Conservation (phyloP, 2,113 vertebrate genomes). For the Oncorhynchus keta region DNA sequence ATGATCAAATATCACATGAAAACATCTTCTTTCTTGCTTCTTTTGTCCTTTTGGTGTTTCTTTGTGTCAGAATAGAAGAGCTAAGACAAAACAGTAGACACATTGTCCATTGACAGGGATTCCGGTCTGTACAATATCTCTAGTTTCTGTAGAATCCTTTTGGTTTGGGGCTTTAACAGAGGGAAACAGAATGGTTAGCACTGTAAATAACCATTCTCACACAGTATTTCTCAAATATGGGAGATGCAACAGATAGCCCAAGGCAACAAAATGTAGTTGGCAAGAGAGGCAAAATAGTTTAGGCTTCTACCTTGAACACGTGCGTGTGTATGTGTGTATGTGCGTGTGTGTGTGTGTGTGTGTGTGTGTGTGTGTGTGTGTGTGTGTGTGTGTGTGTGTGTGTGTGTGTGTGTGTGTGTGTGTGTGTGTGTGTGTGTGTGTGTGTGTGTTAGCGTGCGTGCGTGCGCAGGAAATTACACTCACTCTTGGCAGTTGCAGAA, state of each 20-base stretch:
- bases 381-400: not conserved
- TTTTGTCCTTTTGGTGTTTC: not conserved
- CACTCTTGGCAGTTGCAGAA: conserved; percentile 72
- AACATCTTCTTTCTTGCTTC: not conserved
- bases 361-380: not conserved
- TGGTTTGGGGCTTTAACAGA: conserved; percentile 67
- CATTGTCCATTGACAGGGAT: not conserved
- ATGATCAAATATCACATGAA: not conserved
- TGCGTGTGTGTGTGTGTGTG: not conserved
- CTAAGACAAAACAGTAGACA: not conserved
- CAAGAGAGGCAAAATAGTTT: too few relatives aligned
- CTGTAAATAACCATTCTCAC: not conserved
- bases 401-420: conserved; percentile 5
- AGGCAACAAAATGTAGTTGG: not conserved
- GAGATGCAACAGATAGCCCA: not conserved
- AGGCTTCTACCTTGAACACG: too few relatives aligned
- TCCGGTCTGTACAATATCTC: not conserved
- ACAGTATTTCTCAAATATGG: too few relatives aligned
- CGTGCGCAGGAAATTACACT: conserved; percentile 49
- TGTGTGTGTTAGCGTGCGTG: accelerated
- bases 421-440: not conserved
- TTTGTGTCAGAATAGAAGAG: not conserved
- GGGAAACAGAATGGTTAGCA: conserved; percentile 23
- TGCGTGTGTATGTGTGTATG: too few relatives aligned
- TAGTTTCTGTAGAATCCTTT: conserved; percentile 71